Evolutionary conservation across 2,888 invertebrate genomes (phyloP).

Genomic region (Dichetophora obliterata): DNA sequence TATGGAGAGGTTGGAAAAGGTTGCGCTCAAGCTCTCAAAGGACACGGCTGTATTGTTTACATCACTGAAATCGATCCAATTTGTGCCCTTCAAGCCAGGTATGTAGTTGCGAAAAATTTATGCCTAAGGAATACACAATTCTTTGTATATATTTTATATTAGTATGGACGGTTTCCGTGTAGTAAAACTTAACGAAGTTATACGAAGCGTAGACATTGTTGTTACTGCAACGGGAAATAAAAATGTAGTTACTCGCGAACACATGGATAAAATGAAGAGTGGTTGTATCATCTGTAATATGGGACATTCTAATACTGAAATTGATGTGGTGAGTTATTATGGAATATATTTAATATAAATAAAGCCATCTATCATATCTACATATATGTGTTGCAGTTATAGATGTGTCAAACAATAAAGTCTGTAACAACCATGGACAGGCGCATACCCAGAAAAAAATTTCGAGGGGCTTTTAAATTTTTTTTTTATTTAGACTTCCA

Average conservation of each 20-base stretch:
- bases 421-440: too few relatives aligned
- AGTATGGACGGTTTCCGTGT: constrained; percentile 96
- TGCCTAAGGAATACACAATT: constrained; percentile 30
- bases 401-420: too few relatives aligned
- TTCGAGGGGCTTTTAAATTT: too few relatives aligned
- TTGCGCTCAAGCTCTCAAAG: constrained; percentile 94
- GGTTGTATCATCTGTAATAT: constrained; percentile 97
- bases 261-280: constrained; percentile 97
- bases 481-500: too few relatives aligned
- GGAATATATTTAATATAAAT: not conserved
- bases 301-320: constrained; percentile 97
- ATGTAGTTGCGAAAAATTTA: constrained; percentile 60
- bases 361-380: too few relatives aligned
- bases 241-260: constrained; percentile 93
- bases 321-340: constrained; percentile 76
- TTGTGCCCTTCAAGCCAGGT: constrained; percentile 94
- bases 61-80: constrained; percentile 97
- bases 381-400: too few relatives aligned
- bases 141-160: not conserved
- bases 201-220: constrained; percentile 92
- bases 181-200: constrained; percentile 93
- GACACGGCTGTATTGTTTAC: constrained; percentile 90
- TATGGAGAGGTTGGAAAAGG: constrained; percentile 99
- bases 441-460: too few relatives aligned
- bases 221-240: constrained; percentile 99